Percentiles rank a stretch among this genome's conserved stretches.
These are phyloP conservation scores for Sphaerophoria taeniata DNA, from an alignment of 2,888 invertebrate genomes.

Conservation along the genomic window DNA sequence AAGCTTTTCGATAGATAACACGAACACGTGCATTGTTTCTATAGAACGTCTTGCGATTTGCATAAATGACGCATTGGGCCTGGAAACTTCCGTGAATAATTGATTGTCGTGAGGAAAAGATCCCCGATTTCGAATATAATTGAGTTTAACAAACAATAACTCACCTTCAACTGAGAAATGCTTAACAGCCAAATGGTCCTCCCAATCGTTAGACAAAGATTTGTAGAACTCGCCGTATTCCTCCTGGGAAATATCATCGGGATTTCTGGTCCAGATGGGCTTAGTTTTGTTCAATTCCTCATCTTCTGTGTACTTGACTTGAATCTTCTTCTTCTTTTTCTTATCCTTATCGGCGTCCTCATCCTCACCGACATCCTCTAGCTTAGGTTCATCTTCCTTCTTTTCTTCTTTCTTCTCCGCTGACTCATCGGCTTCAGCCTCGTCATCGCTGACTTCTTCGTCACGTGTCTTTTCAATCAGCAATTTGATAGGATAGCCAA, in stretches of 20 bases:
- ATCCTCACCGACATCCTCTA: slow-evolving; percentile 85
- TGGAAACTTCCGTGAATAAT: too few species aligned
- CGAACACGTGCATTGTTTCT: too few species aligned
- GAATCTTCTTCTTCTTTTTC: slow-evolving; percentile 99
- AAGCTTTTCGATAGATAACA: too few species aligned
- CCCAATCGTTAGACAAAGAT: slow-evolving; percentile 98
- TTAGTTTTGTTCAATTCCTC: slow-evolving; percentile 99
- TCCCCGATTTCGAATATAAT: too few species aligned
- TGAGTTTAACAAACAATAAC: too few species aligned
- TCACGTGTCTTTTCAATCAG: slow-evolving; percentile 98
- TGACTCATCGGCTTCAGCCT: slow-evolving; percentile 96
- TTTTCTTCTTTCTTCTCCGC: slow-evolving; percentile 90
- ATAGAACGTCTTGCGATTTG: too few species aligned
- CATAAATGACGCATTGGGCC: too few species aligned
- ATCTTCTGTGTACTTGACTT: slow-evolving; percentile 98
- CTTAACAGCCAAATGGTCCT: slow-evolving; percentile 97
- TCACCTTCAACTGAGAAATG: slow-evolving; percentile 98
- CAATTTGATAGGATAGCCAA: slow-evolving; percentile 98
- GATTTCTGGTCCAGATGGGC: slow-evolving; percentile 98
- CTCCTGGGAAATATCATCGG: slow-evolving; percentile 97
- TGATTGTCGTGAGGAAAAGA: too few species aligned
- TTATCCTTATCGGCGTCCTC: slow-evolving; percentile 91
- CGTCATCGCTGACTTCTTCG: slow-evolving; percentile 98
- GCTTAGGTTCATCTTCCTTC: slow-evolving; percentile 84
- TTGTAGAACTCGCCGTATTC: slow-evolving; percentile 99